phyloP scores from a whole-genome alignment of 2,888 invertebrate genomes.

The Hedychridium roseum region DNA sequence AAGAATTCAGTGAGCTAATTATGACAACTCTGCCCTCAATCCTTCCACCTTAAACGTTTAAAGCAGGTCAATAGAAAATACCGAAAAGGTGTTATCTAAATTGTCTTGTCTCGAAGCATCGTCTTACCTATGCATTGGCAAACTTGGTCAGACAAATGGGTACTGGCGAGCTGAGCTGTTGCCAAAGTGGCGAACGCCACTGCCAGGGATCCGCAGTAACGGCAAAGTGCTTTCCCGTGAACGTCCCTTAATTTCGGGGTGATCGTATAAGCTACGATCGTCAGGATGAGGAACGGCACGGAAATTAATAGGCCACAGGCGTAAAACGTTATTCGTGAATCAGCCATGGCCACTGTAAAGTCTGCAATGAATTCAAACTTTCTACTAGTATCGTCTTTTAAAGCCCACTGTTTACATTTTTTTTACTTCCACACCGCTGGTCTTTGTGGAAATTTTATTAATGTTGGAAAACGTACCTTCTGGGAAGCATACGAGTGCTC shows the following conservation, averaged over 20 bases:
- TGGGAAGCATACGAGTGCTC: constrained; percentile 67
- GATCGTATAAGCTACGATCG: constrained; percentile 59
- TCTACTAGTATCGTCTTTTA: too few species aligned
- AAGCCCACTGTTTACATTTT: too few species aligned
- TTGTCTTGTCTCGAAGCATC: too few species aligned
- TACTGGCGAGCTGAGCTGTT: constrained; percentile 67
- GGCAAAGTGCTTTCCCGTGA: constrained; percentile 68
- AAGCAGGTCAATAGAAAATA: too few species aligned
- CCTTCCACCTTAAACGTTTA: too few species aligned
- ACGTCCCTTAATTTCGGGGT: constrained; percentile 68
- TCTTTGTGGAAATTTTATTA: not conserved
- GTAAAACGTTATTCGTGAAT: constrained; percentile 50
- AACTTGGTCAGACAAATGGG: constrained; percentile 63
- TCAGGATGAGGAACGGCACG: constrained; percentile 61
- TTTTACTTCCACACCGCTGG: not conserved
- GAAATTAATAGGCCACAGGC: constrained; percentile 59
- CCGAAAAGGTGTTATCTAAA: too few species aligned
- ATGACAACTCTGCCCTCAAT: too few species aligned
- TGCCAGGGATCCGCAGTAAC: constrained; percentile 68
- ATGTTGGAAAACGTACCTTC: too few species aligned
- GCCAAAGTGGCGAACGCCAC: constrained; percentile 68
- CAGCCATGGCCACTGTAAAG: constrained; percentile 26
- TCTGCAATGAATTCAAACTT: constrained; percentile 38
- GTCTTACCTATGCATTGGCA: constrained; percentile 63
- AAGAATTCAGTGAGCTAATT: too few species aligned